Percentiles rank a stretch among this genome's conserved stretches.
These are phyloP conservation scores for Plemyria rubiginata DNA, from an alignment of 2,888 invertebrate genomes.

Conservation along the genomic window DNA sequence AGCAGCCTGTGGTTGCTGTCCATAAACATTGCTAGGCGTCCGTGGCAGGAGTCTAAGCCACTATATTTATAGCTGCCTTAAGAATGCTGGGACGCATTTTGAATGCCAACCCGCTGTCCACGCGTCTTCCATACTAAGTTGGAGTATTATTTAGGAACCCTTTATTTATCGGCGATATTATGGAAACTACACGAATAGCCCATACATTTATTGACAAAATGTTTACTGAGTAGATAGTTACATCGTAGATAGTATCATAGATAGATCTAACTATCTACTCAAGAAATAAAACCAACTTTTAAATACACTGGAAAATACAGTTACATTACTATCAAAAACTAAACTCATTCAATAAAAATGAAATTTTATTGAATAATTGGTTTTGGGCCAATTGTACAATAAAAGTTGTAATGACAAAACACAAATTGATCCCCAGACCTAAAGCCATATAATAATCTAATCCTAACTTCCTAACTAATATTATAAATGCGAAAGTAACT, in stretches of 20 bases:
- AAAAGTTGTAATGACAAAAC: constrained; percentile 19
- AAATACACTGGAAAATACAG: too few species aligned
- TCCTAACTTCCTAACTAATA: too few species aligned
- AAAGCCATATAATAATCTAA: constrained; percentile 24
- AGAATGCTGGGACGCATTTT: constrained; percentile 16
- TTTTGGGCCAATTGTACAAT: too few species aligned
- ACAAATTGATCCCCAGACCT: constrained; percentile 26
- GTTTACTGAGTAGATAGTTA: too few species aligned
- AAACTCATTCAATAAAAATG: too few species aligned
- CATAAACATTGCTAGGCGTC: constrained; percentile 12
- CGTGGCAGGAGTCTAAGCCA: background rate
- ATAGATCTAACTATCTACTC: too few species aligned
- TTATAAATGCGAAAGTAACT: too few species aligned
- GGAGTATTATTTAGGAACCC: constrained; percentile 13
- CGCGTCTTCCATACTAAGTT: constrained; percentile 24
- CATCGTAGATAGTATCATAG: too few species aligned
- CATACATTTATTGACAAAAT: too few species aligned
- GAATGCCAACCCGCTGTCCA: constrained; percentile 28
- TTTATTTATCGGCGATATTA: constrained; percentile 18
- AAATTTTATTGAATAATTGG: too few species aligned
- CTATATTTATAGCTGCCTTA: constrained; percentile 23
- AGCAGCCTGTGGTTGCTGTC: background rate
- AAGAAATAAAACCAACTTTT: too few species aligned
- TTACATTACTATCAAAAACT: too few species aligned
- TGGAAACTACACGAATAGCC: background rate